These are phyloP conservation scores for Tupiocoris notatus DNA, from an alignment of 2,888 invertebrate species.

Conservation along the genomic window DNA sequence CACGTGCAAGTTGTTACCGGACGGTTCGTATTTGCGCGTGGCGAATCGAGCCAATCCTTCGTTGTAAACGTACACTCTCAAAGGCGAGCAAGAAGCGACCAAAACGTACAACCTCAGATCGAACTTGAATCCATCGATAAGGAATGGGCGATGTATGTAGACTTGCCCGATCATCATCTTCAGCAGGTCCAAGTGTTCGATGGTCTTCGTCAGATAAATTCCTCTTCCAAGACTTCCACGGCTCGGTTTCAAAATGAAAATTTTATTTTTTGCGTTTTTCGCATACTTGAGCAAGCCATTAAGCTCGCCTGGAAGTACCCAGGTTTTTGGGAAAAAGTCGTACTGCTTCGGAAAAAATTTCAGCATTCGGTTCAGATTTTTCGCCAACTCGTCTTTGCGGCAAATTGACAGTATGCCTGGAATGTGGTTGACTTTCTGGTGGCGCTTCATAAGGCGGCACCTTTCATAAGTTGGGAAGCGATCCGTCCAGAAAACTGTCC, in stretches of 20 bases:
- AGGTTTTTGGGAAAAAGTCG: conserved; percentile 89
- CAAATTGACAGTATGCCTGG: conserved; percentile 87
- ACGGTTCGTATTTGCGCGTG: conserved; percentile 83
- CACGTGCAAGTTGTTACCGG: conserved; percentile 75
- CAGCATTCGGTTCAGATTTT: conserved; percentile 86
- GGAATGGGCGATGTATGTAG: conserved; percentile 70
- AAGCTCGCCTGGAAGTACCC: conserved; percentile 71
- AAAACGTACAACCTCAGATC: conserved; percentile 83
- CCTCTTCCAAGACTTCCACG: conserved; percentile 88
- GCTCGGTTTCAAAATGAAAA: conserved; percentile 88
- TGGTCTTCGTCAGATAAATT: conserved; percentile 78
- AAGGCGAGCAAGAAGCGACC: conserved; percentile 86
- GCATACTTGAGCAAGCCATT: conserved; percentile 58
- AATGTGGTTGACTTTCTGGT: conserved; percentile 90
- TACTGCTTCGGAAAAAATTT: conserved; percentile 86
- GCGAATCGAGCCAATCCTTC: conserved; percentile 89
- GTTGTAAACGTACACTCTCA: conserved; percentile 84
- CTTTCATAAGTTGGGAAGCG: conserved; percentile 79
- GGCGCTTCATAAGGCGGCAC: conserved; percentile 88
- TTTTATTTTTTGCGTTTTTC: conserved; percentile 66
- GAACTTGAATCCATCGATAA: conserved; percentile 90
- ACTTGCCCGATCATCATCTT: conserved; percentile 83
- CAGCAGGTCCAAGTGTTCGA: conserved; percentile 74
- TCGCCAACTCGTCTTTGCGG: conserved; percentile 82
- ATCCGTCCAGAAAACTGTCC: conserved; percentile 92